A percentile compares a stretch with the other conserved stretches of the same genome.
Evolutionary conservation across 2,113 vertebrate species (phyloP).

Genomic region (Proteles cristata): DNA sequence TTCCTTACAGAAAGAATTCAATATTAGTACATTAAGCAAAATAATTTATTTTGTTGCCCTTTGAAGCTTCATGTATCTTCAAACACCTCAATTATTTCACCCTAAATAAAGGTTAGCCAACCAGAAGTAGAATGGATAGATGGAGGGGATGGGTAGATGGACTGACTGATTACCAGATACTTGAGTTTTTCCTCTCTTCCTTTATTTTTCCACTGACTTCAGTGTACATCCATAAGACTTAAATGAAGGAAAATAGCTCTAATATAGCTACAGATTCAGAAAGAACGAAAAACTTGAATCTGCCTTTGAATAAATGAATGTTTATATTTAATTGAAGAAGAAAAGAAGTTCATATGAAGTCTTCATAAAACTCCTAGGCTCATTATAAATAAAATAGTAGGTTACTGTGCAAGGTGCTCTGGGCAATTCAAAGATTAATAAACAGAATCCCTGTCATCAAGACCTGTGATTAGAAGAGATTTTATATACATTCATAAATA

Average conservation of each 20-base stretch:
- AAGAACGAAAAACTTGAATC: constrained; percentile 35
- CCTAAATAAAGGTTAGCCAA: not conserved
- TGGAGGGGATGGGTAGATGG: not conserved
- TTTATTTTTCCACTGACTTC: constrained; percentile 51
- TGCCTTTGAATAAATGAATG: not conserved
- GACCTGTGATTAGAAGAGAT: not conserved
- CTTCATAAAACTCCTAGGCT: constrained; percentile 1
- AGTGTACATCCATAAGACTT: not conserved
- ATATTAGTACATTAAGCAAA: constrained; percentile 19
- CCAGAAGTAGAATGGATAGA: not conserved
- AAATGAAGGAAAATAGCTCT: not conserved
- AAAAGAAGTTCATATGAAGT: constrained; percentile 24
- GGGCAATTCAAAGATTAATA: constrained; percentile 32
- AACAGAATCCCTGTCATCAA: not conserved
- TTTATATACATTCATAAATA: not conserved
- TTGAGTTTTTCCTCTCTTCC: not conserved
- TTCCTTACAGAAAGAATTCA: not conserved
- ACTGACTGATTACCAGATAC: not conserved
- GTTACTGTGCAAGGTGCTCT: not conserved
- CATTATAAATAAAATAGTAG: constrained; percentile 18
- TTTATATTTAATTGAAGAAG: constrained; percentile 51
- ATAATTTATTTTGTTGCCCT: constrained; percentile 18
- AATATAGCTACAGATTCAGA: not conserved
- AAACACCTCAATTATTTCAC: constrained; percentile 38
- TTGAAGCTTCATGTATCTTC: constrained; percentile 33